A percentile compares a stretch with the other conserved stretches of the same genome.
These are phyloP conservation scores for Antennarius striatus DNA, from an alignment of 2,113 vertebrate genomes.

Conservation along the genomic window DNA sequence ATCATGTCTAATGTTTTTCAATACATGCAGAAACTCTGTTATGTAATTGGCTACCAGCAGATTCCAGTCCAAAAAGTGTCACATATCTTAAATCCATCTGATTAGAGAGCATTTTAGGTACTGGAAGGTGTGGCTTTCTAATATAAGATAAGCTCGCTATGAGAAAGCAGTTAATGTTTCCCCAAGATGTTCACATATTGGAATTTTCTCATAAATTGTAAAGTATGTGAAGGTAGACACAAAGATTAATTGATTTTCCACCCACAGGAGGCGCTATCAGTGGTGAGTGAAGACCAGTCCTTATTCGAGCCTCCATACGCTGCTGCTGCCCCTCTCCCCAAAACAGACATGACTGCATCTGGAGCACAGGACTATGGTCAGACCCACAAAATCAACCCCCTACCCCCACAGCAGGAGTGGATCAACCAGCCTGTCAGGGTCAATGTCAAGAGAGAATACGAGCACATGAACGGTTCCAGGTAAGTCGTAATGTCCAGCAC, in stretches of 20 bases:
- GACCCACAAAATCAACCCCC: slow-evolving; percentile 95
- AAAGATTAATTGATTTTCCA: slow-evolving; percentile 8
- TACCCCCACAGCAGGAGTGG: slow-evolving; percentile 97
- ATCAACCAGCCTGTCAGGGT: slow-evolving; percentile 92
- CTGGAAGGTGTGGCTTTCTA: no score
- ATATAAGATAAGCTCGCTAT: no score
- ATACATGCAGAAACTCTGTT: no score
- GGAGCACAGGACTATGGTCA: slow-evolving; percentile 95
- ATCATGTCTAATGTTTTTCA: no score
- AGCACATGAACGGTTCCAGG: slow-evolving; percentile 99
- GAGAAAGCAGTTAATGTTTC: no score
- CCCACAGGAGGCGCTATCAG: slow-evolving; percentile 96
- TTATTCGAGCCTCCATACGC: slow-evolving; percentile 96
- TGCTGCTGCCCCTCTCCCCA: slow-evolving; percentile 90
- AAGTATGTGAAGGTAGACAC: not conserved
- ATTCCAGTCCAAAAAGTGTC: no score
- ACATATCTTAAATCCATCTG: no score
- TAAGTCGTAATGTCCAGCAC: slow-evolving; percentile 58
- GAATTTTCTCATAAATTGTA: no score
- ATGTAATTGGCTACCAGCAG: no score
- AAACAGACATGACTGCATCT: slow-evolving; percentile 99
- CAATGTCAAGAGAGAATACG: slow-evolving; percentile 96
- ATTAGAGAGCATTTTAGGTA: no score
- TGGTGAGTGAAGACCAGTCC: slow-evolving; percentile 99
- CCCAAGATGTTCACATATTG: no score